phyloP scores from a whole-genome alignment of 2,113 vertebrate genomes.

The Axis porcinus region DNA sequence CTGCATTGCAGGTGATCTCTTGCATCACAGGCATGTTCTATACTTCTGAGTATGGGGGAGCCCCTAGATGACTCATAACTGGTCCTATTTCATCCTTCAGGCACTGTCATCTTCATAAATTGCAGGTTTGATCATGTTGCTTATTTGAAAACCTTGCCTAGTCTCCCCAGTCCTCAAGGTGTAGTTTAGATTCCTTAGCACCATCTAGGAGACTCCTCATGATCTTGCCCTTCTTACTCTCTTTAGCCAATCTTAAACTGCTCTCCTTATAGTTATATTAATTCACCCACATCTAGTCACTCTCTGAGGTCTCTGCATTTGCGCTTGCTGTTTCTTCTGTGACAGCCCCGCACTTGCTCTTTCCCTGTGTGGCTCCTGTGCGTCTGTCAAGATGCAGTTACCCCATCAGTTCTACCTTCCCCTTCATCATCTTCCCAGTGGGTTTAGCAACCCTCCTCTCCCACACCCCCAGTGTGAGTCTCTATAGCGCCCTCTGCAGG shows the following conservation, averaged over 20 bases:
- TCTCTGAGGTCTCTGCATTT: not conserved
- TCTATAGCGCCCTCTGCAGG: not conserved
- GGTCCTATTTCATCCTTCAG: not conserved
- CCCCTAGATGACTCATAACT: not conserved
- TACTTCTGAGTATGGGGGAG: not conserved
- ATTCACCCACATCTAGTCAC: not conserved
- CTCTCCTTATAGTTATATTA: not conserved
- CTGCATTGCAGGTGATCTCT: not conserved
- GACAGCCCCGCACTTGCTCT: not conserved
- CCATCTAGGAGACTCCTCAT: not conserved
- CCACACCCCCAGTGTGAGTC: too few relatives aligned
- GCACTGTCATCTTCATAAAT: not conserved
- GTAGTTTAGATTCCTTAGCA: not conserved
- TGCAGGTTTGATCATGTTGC: not conserved
- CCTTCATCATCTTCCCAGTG: not conserved
- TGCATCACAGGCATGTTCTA: not conserved
- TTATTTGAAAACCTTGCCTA: not conserved
- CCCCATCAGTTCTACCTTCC: not conserved
- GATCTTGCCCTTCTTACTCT: not conserved
- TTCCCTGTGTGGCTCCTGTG: not conserved
- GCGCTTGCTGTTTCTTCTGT: not conserved
- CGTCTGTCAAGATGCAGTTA: not conserved
- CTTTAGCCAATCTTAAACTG: too few relatives aligned
- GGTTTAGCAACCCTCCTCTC: not conserved
- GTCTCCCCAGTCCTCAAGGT: not conserved